Percentiles rank a stretch among this genome's conserved stretches.
These are phyloP conservation scores for Myrmecobius fasciatus DNA, from an alignment of 2,113 vertebrate species.

Conservation along the genomic window DNA sequence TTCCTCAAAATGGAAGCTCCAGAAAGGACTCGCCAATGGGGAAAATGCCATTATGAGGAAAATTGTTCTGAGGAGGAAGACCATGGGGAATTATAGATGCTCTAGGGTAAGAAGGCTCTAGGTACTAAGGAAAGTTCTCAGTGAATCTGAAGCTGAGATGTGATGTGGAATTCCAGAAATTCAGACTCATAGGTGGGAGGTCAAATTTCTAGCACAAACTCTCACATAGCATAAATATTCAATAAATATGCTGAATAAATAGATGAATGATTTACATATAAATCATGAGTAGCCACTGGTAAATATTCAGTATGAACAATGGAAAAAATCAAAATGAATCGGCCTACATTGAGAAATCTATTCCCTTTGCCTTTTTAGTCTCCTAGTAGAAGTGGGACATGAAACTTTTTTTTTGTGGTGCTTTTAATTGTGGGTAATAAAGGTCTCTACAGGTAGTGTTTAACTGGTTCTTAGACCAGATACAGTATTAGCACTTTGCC, in stretches of 20 bases:
- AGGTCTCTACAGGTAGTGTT: not conserved
- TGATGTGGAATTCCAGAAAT: not conserved
- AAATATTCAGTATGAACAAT: not conserved
- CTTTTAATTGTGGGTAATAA: not conserved
- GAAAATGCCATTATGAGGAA: not conserved
- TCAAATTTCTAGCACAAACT: not conserved
- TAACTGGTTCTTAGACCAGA: not conserved
- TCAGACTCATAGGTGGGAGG: not conserved
- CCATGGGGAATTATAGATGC: not conserved
- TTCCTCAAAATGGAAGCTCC: not conserved
- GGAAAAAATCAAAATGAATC: not conserved
- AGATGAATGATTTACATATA: not conserved
- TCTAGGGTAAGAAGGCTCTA: not conserved
- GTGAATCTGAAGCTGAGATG: not conserved
- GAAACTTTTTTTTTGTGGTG: not conserved
- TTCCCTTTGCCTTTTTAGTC: not conserved
- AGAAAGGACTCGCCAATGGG: not conserved
- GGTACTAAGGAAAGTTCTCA: not conserved
- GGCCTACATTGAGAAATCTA: not conserved
- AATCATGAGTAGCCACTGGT: not conserved
- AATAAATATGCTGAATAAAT: not conserved
- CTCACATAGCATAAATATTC: not conserved
- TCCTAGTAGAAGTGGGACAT: not conserved
- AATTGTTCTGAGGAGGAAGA: not conserved
- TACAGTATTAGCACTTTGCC: not conserved